Evolutionary conservation across 2,888 invertebrate species (phyloP), one percentile per base, ranked within the genome.

Genomic region (Aspidiotus rigidus): DNA sequence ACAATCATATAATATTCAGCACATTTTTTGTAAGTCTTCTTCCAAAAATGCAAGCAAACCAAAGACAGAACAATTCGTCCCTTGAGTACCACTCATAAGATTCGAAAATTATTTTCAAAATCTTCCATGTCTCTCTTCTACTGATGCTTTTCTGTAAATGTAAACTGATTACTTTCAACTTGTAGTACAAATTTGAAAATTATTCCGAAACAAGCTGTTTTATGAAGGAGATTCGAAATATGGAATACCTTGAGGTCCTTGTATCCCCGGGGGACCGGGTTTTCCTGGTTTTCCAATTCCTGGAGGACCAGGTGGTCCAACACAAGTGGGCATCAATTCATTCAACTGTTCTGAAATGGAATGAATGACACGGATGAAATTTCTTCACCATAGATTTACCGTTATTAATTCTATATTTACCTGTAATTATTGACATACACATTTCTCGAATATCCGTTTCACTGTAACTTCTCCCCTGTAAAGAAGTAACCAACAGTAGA

Each of bases 371-470:
- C 13, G 1, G 5, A 53, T 41, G 7, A 55, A 64, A 66, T 16
- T 42, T 6, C 16, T 16, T 53, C 53, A 3, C 53, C 1, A 11
- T 16, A 11, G 28, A 49, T 62, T 42, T 0, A 39, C n/a, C 9
- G 40, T 44, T 49, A 42, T 44, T 62, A 1, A 15, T 15, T 2
- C 16, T 61, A 54, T 10, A 40, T 62, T 77, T 79, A 90, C 91
- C 90, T 83, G 88, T 83, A 61, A 93, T 81, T 62, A 93, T 84
- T 62, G 85, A 84, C 74, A 87, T 85, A 77, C 92, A 92, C 74
- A 93, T 87, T 73, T 90, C 90, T 73, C 88, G 81, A 16, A 93
- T 83, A 78, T 91, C 90, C 7, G 81, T 80, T 77, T 90, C 90
- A 0, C 85, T 82, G 72, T 86, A 82, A 74, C 84, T 84, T 72